These are phyloP conservation scores for Deroplatys truncata DNA, from an alignment of 2,888 invertebrate species.

Conservation along the genomic window DNA sequence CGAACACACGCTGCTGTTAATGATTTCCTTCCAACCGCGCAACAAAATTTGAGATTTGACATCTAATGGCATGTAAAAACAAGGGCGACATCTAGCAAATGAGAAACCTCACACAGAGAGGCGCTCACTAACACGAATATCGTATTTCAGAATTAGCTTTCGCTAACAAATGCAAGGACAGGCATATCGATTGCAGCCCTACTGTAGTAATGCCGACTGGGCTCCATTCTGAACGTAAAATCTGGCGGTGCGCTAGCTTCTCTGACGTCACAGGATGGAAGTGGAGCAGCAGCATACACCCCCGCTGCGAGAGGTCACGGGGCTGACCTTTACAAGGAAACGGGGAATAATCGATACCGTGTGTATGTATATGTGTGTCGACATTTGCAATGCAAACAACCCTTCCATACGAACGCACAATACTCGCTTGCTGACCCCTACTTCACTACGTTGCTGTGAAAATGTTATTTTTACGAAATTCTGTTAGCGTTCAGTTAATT, in stretches of 20 bases:
- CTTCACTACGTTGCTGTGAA: not conserved
- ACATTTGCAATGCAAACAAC: not conserved
- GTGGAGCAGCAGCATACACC: not conserved
- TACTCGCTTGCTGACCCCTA: not conserved
- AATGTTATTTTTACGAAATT: not conserved
- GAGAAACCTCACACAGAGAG: not conserved
- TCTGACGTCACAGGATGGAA: not conserved
- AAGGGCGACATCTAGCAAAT: not conserved
- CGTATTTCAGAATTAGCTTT: too few relatives aligned
- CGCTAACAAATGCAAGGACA: not conserved
- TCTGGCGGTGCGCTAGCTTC: not conserved
- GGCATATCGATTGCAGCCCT: not conserved
- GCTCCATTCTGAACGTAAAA: not conserved
- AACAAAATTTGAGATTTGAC: too few relatives aligned
- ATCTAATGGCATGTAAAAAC: too few relatives aligned
- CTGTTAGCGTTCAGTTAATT: too few relatives aligned
- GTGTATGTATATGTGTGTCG: not conserved
- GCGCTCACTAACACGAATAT: too few relatives aligned
- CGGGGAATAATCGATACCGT: not conserved
- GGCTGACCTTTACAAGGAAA: constrained; percentile 10
- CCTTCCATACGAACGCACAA: not conserved
- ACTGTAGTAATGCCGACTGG: not conserved
- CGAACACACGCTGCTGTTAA: too few relatives aligned
- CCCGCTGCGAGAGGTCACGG: not conserved
- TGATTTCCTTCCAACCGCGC: too few relatives aligned